phyloP scores from a whole-genome alignment of 2,113 vertebrate species.

The Carollia perspicillata region DNA sequence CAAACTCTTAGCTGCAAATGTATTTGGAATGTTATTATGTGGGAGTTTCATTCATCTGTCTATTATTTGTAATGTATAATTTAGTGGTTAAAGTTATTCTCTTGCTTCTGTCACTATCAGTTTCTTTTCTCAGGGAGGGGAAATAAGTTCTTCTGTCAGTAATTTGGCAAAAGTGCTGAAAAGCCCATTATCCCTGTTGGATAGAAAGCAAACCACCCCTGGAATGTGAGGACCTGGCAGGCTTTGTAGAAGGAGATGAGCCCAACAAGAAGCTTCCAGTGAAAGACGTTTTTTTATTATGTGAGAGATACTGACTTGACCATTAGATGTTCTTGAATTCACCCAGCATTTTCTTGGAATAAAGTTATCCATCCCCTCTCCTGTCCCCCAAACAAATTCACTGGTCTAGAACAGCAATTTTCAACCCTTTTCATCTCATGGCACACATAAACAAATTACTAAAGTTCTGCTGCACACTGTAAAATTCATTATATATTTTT shows the following conservation, averaged over 20 bases:
- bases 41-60: constrained; percentile 39
- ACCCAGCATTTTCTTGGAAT: not conserved
- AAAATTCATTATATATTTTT: not conserved
- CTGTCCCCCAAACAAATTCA: not conserved
- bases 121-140: constrained; percentile 47
- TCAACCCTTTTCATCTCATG: not conserved
- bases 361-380: not conserved
- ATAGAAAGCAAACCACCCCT: not conserved
- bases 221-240: not conserved
- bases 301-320: not conserved
- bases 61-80: constrained; percentile 54
- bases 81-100: constrained; percentile 62
- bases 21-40: constrained; percentile 1
- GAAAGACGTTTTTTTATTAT: not conserved
- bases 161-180: constrained; percentile 34
- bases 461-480: not conserved
- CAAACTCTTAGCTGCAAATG: constrained; percentile 1
- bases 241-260: not conserved
- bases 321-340: not conserved
- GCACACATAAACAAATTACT: not conserved
- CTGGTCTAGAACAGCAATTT: not conserved
- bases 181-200: constrained; percentile 15
- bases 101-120: constrained; percentile 68
- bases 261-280: not conserved
- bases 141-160: constrained; percentile 18